These are phyloP conservation scores for Murina feae DNA, from an alignment of 2,113 vertebrate species.

Conservation along the genomic window DNA sequence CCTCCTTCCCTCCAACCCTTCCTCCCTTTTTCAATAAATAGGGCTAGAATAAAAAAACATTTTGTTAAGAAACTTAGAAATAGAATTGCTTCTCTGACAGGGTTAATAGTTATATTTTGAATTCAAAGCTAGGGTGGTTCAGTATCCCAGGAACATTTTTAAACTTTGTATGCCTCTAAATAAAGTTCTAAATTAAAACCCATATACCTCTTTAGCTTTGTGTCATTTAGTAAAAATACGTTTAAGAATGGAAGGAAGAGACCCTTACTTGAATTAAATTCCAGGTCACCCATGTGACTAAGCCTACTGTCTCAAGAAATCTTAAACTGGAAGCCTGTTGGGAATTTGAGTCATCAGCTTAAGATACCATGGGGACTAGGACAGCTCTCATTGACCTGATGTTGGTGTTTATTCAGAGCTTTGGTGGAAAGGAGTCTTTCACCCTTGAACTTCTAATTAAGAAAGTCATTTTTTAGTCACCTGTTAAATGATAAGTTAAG, in stretches of 20 bases:
- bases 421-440: constrained; percentile 17
- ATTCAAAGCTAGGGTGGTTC: neutral
- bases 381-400: neutral
- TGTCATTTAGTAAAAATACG: constrained; percentile 14
- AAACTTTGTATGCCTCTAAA: neutral
- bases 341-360: constrained; percentile 56
- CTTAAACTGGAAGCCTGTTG: constrained; percentile 37
- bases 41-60: neutral
- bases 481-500: neutral
- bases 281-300: constrained; percentile 30
- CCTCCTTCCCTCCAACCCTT: neutral
- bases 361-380: neutral
- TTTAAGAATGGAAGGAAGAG: constrained; percentile 43
- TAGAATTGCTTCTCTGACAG: neutral
- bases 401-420: constrained; percentile 38
- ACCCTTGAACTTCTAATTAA: constrained; percentile 45
- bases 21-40: neutral
- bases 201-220: constrained; percentile 17
- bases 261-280: constrained; percentile 51
- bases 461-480: constrained; percentile 39
- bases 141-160: neutral
- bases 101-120: constrained; percentile 25
- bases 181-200: constrained; percentile 31
- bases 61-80: constrained; percentile 11
- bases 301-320: constrained; percentile 57